Evolutionary conservation across 1,140 invertebrate species (phyloP).

Genomic region (Conopomorpha cramerella): DNA sequence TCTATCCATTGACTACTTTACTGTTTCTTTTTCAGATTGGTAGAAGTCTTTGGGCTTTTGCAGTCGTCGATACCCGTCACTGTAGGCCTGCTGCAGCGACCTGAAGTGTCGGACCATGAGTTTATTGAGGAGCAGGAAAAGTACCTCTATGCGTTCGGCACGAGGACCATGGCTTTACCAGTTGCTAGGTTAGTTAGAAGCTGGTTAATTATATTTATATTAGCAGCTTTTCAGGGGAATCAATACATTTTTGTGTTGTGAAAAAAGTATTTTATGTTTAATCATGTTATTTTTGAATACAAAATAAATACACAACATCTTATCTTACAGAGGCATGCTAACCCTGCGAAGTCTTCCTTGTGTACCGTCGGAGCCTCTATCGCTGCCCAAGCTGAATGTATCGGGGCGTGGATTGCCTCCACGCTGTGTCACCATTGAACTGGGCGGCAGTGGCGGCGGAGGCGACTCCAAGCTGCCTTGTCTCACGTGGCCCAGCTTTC

Average conservation of each 20-base stretch:
- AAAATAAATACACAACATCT: conserved; percentile 7
- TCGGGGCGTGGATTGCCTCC: conserved; percentile 81
- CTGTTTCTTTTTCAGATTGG: conserved; percentile 64
- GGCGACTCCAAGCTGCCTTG: conserved; percentile 78
- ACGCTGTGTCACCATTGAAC: conserved; percentile 80
- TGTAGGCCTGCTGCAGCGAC: conserved; percentile 81
- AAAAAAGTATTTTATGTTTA: too few species aligned
- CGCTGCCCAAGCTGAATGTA: conserved; percentile 83
- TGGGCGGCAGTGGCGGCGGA: conserved; percentile 74
- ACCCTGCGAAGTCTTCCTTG: conserved; percentile 82
- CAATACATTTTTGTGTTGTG: too few species aligned
- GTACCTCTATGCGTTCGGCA: conserved; percentile 85
- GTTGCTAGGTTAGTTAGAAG: conserved; percentile 78
- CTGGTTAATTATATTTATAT: too few species aligned
- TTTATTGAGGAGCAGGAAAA: conserved; percentile 95
- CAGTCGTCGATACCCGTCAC: conserved; percentile 87
- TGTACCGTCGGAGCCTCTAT: conserved; percentile 81
- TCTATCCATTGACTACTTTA: too few species aligned
- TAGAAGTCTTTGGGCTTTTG: conserved; percentile 83
- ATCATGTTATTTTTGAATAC: background rate
- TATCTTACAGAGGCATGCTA: conserved; percentile 89
- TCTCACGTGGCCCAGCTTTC: conserved; percentile 89
- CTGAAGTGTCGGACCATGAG: conserved; percentile 90
- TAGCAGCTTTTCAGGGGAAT: too few species aligned
- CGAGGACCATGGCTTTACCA: conserved; percentile 91